phyloP scores from a whole-genome alignment of 2,888 invertebrate genomes.

The Cephonodes hylas region DNA sequence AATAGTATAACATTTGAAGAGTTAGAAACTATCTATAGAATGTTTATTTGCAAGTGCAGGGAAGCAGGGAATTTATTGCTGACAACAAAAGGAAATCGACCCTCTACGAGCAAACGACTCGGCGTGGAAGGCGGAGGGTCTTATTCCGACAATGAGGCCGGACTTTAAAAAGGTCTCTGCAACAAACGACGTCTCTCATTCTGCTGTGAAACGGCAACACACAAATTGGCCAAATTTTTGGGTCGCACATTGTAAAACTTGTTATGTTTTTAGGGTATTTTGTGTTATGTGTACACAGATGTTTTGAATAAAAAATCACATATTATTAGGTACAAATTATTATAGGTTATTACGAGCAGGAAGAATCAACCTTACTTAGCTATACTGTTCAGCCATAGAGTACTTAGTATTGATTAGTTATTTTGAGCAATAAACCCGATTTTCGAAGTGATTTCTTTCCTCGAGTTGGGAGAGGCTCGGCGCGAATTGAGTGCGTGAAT shows the following conservation, averaged over 20 bases:
- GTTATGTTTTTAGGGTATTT: not conserved
- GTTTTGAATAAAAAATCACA: too few species aligned
- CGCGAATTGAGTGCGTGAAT: slow-evolving; percentile 2
- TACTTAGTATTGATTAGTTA: not conserved
- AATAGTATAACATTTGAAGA: not conserved
- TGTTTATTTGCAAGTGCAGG: slow-evolving; percentile 19
- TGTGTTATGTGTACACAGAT: not conserved
- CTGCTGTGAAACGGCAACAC: slow-evolving; percentile 4
- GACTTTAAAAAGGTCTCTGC: slow-evolving; percentile 20
- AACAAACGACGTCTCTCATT: slow-evolving; percentile 14
- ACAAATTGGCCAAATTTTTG: slow-evolving; percentile 17
- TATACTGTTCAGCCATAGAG: too few species aligned
- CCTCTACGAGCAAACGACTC: slow-evolving; percentile 32
- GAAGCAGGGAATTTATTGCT: slow-evolving; percentile 43
- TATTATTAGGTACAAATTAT: too few species aligned
- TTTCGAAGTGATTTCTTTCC: not conserved
- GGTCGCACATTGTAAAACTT: not conserved
- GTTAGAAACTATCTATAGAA: slow-evolving; percentile 10
- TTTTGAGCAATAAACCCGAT: not conserved
- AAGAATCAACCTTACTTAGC: too few species aligned
- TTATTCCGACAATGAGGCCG: slow-evolving; percentile 38
- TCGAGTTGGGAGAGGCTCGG: not conserved
- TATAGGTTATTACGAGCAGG: too few species aligned
- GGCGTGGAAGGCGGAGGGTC: slow-evolving; percentile 38
- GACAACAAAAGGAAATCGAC: slow-evolving; percentile 45